Base-by-base conservation (phyloP, 2,797 vertebrate genomes). In the Lutjanus campechanus region DNA sequence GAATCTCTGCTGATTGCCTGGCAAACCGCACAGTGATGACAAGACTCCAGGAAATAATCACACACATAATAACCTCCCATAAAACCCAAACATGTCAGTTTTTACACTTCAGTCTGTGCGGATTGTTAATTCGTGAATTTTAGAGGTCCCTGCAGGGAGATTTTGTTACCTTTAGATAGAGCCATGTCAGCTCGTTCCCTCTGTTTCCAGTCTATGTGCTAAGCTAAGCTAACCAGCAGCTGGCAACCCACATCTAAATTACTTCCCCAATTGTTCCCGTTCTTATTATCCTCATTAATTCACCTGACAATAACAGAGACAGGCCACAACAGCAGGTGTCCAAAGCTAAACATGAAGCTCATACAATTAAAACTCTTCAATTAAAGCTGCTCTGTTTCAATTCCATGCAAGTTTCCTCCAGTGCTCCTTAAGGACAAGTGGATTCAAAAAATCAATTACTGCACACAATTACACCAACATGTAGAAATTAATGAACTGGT, bases 401-500 rank as follows among this genome's bases (percentile, higher is more conserved):
- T 74, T 78, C 59, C 25, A 47, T 17, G 2, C 11, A 40, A 73
- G 68, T 67, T 88, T 79, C 77, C 56, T 44, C 40, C 69, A 29
- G 64, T 15, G 66, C 43, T 68, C 76, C 79, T 60, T 19, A 43
- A 79, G 72, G 67, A 82, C 65, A 61, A 78, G 84, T 77, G 41
- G 73, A 82, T 82, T 70, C 7, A n/a, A 73, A 77, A 84, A 83
- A 90, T 76, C 63, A 70, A 83, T 78, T 72, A 66, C 29, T 20
- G 63, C 67, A 47, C 63, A 76, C 73, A 78, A 79, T 84, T 79
- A 89, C 56, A 81, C 40, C 63, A 82, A 64, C 59, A 40, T 49
- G 20, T 68, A 73, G 70, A 89, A 86, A 86, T 76, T 68, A 84
- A 89, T 85, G 73, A 82, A 73, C 20, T 75, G 54, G 49, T 74